Conservation (phyloP, 2,113 vertebrate species). For the Egretta garzetta region DNA sequence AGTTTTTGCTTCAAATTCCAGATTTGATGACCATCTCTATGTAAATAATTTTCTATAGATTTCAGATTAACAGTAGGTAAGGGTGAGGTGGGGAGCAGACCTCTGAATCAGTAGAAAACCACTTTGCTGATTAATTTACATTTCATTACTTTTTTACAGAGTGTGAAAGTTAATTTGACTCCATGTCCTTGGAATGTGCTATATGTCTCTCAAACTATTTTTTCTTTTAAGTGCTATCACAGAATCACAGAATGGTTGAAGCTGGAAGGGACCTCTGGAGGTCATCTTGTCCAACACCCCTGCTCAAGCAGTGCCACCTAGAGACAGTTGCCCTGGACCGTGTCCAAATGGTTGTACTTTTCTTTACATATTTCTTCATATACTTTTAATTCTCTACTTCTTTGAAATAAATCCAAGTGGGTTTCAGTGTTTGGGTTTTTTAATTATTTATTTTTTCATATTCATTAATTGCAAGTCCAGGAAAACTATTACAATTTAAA, state of each 20-base stretch:
- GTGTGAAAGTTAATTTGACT: not conserved
- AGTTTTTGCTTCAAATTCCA: not conserved
- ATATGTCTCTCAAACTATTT: not conserved
- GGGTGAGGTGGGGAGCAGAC: not conserved
- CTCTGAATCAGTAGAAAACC: not conserved
- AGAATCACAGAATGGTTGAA: not conserved
- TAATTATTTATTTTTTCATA: not conserved
- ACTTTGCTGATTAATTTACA: not conserved
- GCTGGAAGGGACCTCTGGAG: not conserved
- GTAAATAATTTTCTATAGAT: not conserved
- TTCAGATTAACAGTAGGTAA: not conserved
- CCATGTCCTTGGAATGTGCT: not conserved
- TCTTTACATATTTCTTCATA: not conserved
- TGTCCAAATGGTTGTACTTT: not conserved
- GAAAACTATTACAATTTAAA: not conserved
- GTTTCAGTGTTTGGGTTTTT: not conserved
- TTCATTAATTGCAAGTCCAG: not conserved
- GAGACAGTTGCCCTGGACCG: not conserved
- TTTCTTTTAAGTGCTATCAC: not conserved
- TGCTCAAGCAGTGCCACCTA: not conserved
- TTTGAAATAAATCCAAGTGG: not conserved
- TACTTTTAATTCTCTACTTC: not conserved
- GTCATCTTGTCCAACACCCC: not conserved
- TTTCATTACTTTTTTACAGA: not conserved
- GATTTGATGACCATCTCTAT: not conserved